Percentiles rank a stretch among this genome's conserved stretches.
These are phyloP conservation scores for Glyptemys insculpta DNA, from an alignment of 2,797 vertebrate species.

Conservation along the genomic window DNA sequence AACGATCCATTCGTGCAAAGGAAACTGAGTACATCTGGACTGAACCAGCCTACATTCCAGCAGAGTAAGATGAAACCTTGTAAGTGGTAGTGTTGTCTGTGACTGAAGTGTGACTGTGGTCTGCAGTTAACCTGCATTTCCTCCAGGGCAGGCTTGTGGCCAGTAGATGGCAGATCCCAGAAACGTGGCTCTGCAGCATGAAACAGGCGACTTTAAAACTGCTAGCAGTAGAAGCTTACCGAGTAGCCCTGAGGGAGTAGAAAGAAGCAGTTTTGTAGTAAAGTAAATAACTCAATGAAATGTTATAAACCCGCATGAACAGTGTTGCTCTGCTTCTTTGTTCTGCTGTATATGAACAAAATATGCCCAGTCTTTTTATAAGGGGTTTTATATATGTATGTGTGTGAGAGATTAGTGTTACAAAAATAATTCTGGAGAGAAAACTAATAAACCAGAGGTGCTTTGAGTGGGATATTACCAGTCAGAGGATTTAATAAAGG, in stretches of 20 bases:
- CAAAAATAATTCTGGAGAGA: not conserved
- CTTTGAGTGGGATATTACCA: not conserved
- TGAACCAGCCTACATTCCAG: slow-evolving; percentile 98
- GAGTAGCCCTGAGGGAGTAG: accelerated
- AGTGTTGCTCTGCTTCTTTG: not conserved
- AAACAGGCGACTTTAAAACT: not conserved
- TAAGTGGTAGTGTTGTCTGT: slow-evolving; percentile 94
- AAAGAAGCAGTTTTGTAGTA: not conserved
- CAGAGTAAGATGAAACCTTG: slow-evolving; percentile 99
- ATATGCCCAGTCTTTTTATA: not conserved
- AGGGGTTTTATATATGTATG: not conserved
- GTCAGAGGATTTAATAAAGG: not conserved
- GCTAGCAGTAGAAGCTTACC: not conserved
- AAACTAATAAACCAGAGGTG: not conserved
- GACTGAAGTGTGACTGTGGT: slow-evolving; percentile 88
- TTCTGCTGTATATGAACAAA: not conserved
- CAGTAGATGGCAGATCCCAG: not conserved
- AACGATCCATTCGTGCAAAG: slow-evolving; percentile 95
- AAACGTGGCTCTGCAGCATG: not conserved
- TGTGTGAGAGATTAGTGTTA: not conserved
- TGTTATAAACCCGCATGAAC: not conserved
- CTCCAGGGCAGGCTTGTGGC: not conserved
- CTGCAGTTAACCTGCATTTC: slow-evolving; percentile 80
- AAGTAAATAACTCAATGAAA: not conserved
- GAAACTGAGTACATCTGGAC: slow-evolving; percentile 98